These are phyloP conservation scores for Gorsachius goisagi DNA, from an alignment of 2,113 vertebrate species.

Conservation along the genomic window DNA sequence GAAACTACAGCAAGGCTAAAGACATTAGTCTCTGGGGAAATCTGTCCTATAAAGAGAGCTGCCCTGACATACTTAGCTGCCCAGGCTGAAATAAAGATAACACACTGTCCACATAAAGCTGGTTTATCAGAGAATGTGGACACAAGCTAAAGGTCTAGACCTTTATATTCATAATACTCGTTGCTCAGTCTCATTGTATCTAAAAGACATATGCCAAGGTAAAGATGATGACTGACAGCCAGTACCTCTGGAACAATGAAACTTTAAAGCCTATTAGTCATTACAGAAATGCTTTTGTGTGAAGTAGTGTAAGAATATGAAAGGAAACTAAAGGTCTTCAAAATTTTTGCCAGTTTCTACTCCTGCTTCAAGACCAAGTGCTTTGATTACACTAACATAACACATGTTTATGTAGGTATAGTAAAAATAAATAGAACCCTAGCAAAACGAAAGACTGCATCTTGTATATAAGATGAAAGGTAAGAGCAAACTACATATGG, in stretches of 20 bases:
- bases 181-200: background rate
- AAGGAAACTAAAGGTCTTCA: background rate
- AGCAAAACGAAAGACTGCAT: background rate
- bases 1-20: background rate
- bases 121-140: background rate
- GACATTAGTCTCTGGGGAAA: background rate
- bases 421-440: background rate
- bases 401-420: background rate
- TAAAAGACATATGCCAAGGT: background rate
- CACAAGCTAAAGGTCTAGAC: background rate
- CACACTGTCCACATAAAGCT: background rate
- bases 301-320: background rate
- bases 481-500: background rate
- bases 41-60: background rate
- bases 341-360: background rate
- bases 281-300: background rate
- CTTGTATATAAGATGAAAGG: background rate
- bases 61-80: rapidly evolving
- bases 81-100: background rate
- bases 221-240: background rate
- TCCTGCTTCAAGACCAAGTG: background rate
- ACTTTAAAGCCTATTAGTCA: background rate
- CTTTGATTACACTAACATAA: background rate
- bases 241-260: background rate
- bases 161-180: background rate